These are phyloP conservation scores for Grammomys dolichurus DNA, from an alignment of 2,113 vertebrate genomes.

Conservation along the genomic window DNA sequence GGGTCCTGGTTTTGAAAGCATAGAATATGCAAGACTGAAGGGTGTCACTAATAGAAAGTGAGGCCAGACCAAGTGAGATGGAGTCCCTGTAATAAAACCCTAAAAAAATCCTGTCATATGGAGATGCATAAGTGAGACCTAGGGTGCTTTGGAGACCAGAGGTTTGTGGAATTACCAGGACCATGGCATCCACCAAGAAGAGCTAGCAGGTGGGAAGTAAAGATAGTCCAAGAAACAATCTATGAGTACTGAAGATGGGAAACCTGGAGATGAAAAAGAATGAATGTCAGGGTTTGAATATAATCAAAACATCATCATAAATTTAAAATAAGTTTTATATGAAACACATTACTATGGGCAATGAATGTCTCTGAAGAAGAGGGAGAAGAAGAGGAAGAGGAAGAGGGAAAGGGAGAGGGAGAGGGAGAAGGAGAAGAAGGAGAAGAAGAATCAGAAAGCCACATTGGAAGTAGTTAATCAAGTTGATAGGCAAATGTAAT, in stretches of 20 bases:
- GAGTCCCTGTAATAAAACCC: neutral
- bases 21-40: neutral
- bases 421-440: too few relatives aligned
- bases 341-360: neutral
- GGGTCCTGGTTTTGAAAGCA: neutral
- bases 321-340: too few relatives aligned
- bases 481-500: too few relatives aligned
- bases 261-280: neutral
- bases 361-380: neutral
- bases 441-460: too few relatives aligned
- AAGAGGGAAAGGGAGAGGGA: neutral
- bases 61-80: neutral
- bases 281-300: neutral
- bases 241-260: neutral
- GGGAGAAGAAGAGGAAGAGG: neutral
- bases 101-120: neutral
- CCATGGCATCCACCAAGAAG: neutral
- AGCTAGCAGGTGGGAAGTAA: neutral
- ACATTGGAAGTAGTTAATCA: too few relatives aligned
- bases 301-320: neutral
- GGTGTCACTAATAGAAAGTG: neutral
- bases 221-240: neutral
- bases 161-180: too few relatives aligned
- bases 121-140: neutral
- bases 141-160: neutral